Evolutionary conservation across 1,140 invertebrate genomes (phyloP), one percentile per base, ranked within the genome.

Genomic region (Drosophila orosa): DNA sequence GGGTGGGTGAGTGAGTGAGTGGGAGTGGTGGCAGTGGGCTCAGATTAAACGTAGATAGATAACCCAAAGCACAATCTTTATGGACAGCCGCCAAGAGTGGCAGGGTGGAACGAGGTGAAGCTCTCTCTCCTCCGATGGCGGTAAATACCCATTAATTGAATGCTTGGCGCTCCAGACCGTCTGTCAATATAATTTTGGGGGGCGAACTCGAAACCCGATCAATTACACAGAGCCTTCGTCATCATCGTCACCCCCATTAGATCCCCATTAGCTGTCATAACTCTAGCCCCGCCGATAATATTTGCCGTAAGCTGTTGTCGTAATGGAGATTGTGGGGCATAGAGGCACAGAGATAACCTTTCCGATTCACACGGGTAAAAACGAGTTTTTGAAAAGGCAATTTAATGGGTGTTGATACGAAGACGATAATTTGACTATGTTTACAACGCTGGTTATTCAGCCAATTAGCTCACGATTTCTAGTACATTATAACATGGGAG

Each of bases 21-120:
- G 37, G 27, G 54, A 31, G 37, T 40, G 66, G 37, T 40, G 66
- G 47, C n/a, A 31, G 39, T 31, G 39, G 40, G 17, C 29, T 17
- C 65, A 72, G 68, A 72, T 72, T 58, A 71, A 71, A 39, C 13
- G 13, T 33, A 48, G 33, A 48, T 33, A 58, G 65, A 71, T 72
- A 71, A 33, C 66, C 37, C 37, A 15, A 8, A 12, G 22, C 27
- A 7, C 68, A 71, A 72, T 72, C 68, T 72, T 72, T 72, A 72
- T 72, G 68, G 68, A 71, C 67, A 47, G 33, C 66, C 12, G n/a
- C 50, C 45, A 5, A 33, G 42, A 50, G 27, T n/a, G 29, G 37
- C n/a, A 31, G 62, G 12, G 7, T 29, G 27, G 33, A 25, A 19
- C 31, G n/a, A 31, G 27, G 66, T 35, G 52, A 54, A 50, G 39